Conservation (phyloP, 2,888 invertebrate genomes). For the Phortica okadai region DNA sequence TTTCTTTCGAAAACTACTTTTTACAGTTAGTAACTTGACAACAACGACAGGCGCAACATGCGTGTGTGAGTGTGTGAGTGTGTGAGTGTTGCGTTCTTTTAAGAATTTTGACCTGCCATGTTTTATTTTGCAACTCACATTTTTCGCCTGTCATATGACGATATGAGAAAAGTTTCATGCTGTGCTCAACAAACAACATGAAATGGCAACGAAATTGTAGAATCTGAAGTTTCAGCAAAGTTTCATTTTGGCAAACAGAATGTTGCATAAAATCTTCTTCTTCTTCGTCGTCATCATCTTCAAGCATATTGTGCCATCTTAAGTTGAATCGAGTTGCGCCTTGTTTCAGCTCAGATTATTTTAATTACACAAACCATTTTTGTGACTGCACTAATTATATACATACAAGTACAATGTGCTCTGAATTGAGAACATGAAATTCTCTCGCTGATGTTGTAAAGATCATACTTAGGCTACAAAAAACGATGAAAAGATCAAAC, state of each 20-base stretch:
- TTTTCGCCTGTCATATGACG: constrained; percentile 58
- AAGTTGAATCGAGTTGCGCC: not conserved
- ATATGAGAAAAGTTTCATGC: constrained; percentile 62
- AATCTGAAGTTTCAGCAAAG: constrained; percentile 14
- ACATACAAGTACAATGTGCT: too few relatives aligned
- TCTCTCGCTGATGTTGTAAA: too few relatives aligned
- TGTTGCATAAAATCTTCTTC: constrained; percentile 24
- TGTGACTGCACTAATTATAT: too few relatives aligned
- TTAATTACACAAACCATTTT: too few relatives aligned
- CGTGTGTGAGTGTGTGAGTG: not conserved
- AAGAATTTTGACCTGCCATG: constrained; percentile 9
- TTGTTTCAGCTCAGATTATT: too few relatives aligned
- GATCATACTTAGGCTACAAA: too few relatives aligned
- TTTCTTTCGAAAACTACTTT: not conserved
- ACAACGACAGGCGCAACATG: not conserved
- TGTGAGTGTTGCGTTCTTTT: not conserved
- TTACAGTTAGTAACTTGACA: constrained; percentile 12
- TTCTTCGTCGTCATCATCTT: not conserved
- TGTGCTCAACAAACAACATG: constrained; percentile 63
- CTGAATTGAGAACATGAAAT: too few relatives aligned
- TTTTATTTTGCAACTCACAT: constrained; percentile 48
- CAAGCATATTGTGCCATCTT: not conserved
- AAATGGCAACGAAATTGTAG: constrained; percentile 36
- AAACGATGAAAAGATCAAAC: too few relatives aligned
- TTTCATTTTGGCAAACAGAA: constrained; percentile 29